A percentile compares a stretch with the other conserved stretches of the same genome.
These are phyloP conservation scores for Melanchra persicariae DNA, from an alignment of 2,888 invertebrate genomes.

Conservation along the genomic window DNA sequence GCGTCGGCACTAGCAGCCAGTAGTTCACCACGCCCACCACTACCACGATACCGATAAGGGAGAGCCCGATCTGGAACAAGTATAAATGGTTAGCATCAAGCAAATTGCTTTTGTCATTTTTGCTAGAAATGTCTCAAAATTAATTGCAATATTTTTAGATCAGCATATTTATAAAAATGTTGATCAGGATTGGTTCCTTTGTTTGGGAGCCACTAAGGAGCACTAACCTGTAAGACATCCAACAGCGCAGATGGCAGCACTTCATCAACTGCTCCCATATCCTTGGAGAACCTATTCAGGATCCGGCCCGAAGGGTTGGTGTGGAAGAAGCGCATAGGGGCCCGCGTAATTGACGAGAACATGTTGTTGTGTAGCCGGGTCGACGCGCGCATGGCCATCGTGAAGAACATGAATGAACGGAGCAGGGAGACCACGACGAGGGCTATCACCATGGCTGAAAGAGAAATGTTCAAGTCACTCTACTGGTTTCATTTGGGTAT, in stretches of 20 bases:
- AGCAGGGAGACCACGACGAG: constrained; percentile 87
- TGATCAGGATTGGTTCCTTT: too few relatives aligned
- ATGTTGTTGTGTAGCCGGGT: constrained; percentile 95
- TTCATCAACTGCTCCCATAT: constrained; percentile 94
- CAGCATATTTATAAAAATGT: too few relatives aligned
- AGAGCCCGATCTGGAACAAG: constrained; percentile 93
- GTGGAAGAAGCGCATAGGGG: constrained; percentile 97
- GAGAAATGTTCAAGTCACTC: neutral
- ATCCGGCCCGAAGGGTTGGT: constrained; percentile 96
- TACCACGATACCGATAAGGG: constrained; percentile 94
- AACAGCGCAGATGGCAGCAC: constrained; percentile 91
- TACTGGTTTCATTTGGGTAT: too few relatives aligned
- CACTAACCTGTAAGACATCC: constrained; percentile 90
- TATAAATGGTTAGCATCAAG: neutral
- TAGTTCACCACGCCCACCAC: constrained; percentile 95
- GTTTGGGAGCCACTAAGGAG: too few relatives aligned
- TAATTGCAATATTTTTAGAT: too few relatives aligned
- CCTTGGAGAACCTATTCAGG: constrained; percentile 97
- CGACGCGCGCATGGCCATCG: constrained; percentile 94
- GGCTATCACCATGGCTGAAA: constrained; percentile 86
- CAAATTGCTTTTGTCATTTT: too few relatives aligned
- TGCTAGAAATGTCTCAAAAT: too few relatives aligned
- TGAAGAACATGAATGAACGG: constrained; percentile 91
- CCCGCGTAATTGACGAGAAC: constrained; percentile 95
- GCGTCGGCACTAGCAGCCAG: constrained; percentile 93